Evolutionary conservation across 2,797 vertebrate species (phyloP), one percentile per base, ranked within the genome.

Genomic region (Pangasius djambal): DNA sequence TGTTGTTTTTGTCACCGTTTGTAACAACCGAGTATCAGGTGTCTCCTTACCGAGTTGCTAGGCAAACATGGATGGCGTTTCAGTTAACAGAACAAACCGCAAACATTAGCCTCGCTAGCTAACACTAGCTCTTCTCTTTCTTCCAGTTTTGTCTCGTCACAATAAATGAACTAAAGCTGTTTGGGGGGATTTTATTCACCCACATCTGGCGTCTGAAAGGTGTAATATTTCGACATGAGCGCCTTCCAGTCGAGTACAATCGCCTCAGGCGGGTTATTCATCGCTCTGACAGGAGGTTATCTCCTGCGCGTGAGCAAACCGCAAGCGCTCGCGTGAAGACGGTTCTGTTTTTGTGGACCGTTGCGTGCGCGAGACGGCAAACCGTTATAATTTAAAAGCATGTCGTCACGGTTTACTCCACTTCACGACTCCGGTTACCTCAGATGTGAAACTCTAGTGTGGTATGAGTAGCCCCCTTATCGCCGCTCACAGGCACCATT

Each of bases 41-140:
- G 6, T 84, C 61, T 84, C 13, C 82, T 84, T n/a, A 67, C 31
- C 82, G 61, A 67, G 82, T 83, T 67, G 40, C 61, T 83, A 83
- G 67, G 37, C 82, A 40, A 83, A 48, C 61, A 28, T 65, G 82
- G 79, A 7, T 25, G 34, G 25, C 16, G 78, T 83, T 25, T 44
- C 77, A 34, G 50, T 57, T n/a, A 13, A 4, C 0, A 2, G 7
- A 31, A 84, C 61, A 67, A 52, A 84, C 83, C 31, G 8, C 82
- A 52, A 52, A 52, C 83, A 52, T 84, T 84, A 84, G 63, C 61
- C 15, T 67, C 12, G 59, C 22, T 67, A 31, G 61, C 63, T 34
- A 22, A 10, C 61, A n/a, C 59, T 0, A 28, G 15, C 9, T 16
- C 28, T 44, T 28, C 10, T 2, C 6, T 63, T 63, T 25, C 10